phyloP scores from a whole-genome alignment of 2,888 invertebrate species.

The Trissolcus japonicus region DNA sequence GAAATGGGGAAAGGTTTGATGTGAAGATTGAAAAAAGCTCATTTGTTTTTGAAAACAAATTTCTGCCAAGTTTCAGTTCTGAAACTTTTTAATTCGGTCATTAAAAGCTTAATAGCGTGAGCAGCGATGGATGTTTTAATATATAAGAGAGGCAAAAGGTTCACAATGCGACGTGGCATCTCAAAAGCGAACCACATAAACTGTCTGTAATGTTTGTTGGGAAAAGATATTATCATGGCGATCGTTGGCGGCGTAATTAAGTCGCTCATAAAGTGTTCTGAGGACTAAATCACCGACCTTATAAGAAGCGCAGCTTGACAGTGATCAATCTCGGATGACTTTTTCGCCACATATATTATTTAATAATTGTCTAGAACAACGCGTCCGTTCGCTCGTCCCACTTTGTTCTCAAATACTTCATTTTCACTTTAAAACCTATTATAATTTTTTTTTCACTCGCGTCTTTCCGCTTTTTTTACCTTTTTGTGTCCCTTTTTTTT shows the following conservation, averaged over 20 bases:
- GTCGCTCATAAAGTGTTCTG: slow-evolving; percentile 55
- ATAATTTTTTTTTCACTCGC: slow-evolving; percentile 8
- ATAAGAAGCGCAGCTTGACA: slow-evolving; percentile 55
- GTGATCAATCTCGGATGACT: slow-evolving; percentile 53
- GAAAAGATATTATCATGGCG: slow-evolving; percentile 58
- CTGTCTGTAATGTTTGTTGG: slow-evolving; percentile 52
- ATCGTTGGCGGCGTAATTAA: slow-evolving; percentile 53
- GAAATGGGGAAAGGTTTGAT: too few species aligned
- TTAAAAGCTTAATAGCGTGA: slow-evolving; percentile 21
- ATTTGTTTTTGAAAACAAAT: background rate
- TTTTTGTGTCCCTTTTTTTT: slow-evolving; percentile 12
- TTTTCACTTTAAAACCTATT: slow-evolving; percentile 49
- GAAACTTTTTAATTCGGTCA: slow-evolving; percentile 1
- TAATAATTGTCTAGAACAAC: slow-evolving; percentile 50
- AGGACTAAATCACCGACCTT: slow-evolving; percentile 53
- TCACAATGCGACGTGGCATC: slow-evolving; percentile 27
- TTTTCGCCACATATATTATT: slow-evolving; percentile 54
- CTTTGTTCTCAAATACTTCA: slow-evolving; percentile 29
- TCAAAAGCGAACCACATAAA: slow-evolving; percentile 50
- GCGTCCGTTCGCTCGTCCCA: slow-evolving; percentile 27
- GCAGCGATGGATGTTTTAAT: slow-evolving; percentile 26
- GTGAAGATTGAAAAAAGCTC: too few species aligned
- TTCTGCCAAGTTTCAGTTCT: background rate
- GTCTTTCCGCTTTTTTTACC: slow-evolving; percentile 4
- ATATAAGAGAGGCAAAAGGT: slow-evolving; percentile 23